Base-by-base conservation (phyloP, 2,888 invertebrate species). In the Dasypolia templi region DNA sequence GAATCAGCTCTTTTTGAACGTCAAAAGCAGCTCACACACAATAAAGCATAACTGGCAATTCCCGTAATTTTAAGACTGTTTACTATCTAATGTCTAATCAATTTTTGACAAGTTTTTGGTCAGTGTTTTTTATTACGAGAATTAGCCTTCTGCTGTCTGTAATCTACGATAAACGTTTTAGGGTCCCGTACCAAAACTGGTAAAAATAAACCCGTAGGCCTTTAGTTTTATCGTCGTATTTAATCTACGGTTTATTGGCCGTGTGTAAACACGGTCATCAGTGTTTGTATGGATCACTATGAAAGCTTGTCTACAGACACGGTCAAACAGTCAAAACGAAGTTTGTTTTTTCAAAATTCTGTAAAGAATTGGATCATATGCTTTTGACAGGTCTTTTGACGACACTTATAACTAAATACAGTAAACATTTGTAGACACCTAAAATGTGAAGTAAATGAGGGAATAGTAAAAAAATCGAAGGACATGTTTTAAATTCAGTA, bases 401-500 rank as follows among this genome's bases (percentile, higher is more conserved):
- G 4, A 49, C 19, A 32, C 35, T 35, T n/a, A 5, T 19, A 11
- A n/a, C 26, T 19, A 35, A 66, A 56, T 22, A 56, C 22, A 56
- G 39, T 17, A 39, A 26, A 35, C 35, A 51, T 35, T 26, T 66
- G 66, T 22, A 44, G 26, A 6, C 17, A 14, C 17, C 22, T 67
- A 66, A 44, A 49, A 17, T 26, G 6, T 14, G 32, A 19, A 2
- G 3, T 0, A 17, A 72, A 11, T 17, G 14, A 1, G n/a, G 5
- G 26, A 63, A 22, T 2, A 46, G 1, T 22, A 42, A 65, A 65
- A 44, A 4, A 62, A 74, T 29, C 26, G n/a, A 7, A 32, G 2
- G 2, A 51, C 12, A 39, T 22, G 26, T 71, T 76, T 77, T 81
- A 86, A 87, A 86, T 84, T 84, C 83, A 82, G 88, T 89, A 83